Base-by-base conservation (phyloP, 2,113 vertebrate species). In the Phylloscopus trochiloides region DNA sequence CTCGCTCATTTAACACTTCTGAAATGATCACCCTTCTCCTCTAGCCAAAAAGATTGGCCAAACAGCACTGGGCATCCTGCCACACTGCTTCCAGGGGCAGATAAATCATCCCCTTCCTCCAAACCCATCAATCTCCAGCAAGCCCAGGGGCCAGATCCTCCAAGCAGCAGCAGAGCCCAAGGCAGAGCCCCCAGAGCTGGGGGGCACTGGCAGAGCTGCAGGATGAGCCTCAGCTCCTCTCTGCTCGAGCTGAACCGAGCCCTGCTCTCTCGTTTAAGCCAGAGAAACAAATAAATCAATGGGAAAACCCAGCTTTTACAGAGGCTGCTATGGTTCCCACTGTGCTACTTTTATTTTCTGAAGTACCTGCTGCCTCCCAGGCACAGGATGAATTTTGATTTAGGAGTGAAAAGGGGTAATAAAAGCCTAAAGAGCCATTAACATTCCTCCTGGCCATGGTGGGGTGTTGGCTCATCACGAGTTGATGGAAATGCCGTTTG, bases 351-450 rank as follows among this genome's bases (percentile, higher is more conserved):
- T 81, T 86, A 61, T 90, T 92, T 92, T 38, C 81, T 85, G 85
- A 93, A 93, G 88, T 79, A 93, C 77, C 87, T 95, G 86, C 93
- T 91, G 90, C 90, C 89, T 91, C 83, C 65, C 4, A 0, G 78
- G 94, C 83, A 80, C 78, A 17, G 71, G 79, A 71, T 79, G 84
- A 81, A 83, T 95, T 96, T 93, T 92, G 86, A 96, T 97, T 96
- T 91, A 88, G 48, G 75, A 92, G 75, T 47, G 48, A 91, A 88
- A 93, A 88, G 71, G 75, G 52, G 66, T 73, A 93, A 91, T 96
- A 93, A 96, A 92, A 88, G 84, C 68, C 62, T 67, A 68, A 86
- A 79, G 78, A 89, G 88, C 67, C 86, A 91, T 86, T 94, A 95
- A 90, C 54, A 38, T 80, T 84, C 92, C 72, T 90, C 50, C 86